Percentiles rank a stretch among this genome's conserved stretches.
Evolutionary conservation across 2,888 invertebrate species (phyloP).

Genomic region (Eristalis pertinax): DNA sequence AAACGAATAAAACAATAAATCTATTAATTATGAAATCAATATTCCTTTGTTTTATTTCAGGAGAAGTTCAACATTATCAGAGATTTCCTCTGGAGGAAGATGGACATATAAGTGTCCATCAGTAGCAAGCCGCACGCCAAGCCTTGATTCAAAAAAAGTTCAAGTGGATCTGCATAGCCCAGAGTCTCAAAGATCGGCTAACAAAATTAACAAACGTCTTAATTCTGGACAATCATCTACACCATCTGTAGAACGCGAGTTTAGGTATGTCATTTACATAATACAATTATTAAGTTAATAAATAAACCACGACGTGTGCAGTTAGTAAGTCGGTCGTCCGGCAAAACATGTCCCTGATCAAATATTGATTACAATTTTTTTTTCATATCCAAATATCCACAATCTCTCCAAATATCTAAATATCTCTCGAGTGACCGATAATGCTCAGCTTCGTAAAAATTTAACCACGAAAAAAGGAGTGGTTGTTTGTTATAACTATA

Average conservation of each 20-base stretch:
- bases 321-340: too few species aligned
- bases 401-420: too few species aligned
- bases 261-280: conserved; percentile 76
- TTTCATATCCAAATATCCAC: too few species aligned
- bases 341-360: too few species aligned
- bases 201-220: conserved; percentile 79
- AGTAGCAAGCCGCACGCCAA: conserved; percentile 79
- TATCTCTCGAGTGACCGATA: too few species aligned
- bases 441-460: too few species aligned
- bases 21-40: background rate
- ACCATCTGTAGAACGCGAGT: conserved; percentile 81
- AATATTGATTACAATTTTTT: too few species aligned
- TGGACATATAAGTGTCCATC: conserved; percentile 79
- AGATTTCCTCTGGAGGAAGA: conserved; percentile 80
- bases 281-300: background rate
- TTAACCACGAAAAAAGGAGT: too few species aligned
- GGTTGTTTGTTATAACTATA: too few species aligned
- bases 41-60: conserved; percentile 18
- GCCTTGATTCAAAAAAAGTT: conserved; percentile 80
- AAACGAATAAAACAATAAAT: background rate
- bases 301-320: too few species aligned
- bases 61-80: conserved; percentile 80
- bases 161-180: conserved; percentile 81
- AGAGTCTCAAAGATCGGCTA: conserved; percentile 78
- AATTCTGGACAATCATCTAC: conserved; percentile 79